Percentiles rank a stretch among this genome's conserved stretches.
These are phyloP conservation scores for Lepidiolamprologus cunningtoni DNA, from an alignment of 2,113 vertebrate genomes.

Conservation along the genomic window DNA sequence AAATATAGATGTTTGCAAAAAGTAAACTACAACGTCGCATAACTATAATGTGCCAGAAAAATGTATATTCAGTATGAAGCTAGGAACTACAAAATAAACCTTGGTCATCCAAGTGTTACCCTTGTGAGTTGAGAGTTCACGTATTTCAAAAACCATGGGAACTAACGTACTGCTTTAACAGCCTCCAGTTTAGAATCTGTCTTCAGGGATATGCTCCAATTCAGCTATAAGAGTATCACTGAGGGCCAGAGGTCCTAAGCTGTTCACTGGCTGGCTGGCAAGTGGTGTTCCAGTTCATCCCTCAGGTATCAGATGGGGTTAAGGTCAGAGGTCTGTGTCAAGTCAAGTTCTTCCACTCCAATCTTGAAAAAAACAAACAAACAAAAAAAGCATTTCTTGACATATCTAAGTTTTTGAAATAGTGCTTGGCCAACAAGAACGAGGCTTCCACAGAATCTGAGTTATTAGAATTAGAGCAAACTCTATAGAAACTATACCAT, in stretches of 20 bases:
- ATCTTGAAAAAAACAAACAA: neutral
- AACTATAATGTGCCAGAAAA: neutral
- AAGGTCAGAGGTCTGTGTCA: neutral
- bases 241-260: neutral
- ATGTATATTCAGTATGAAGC: neutral
- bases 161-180: neutral
- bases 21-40: neutral
- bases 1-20: neutral
- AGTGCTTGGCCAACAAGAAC: neutral
- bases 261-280: neutral
- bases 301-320: neutral
- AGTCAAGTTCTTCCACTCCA: neutral
- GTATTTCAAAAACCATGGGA: neutral
- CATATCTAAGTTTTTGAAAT: neutral
- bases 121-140: neutral
- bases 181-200: neutral
- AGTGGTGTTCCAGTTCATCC: neutral
- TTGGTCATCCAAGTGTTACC: neutral
- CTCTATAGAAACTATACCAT: neutral
- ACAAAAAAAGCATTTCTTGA: neutral
- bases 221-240: neutral
- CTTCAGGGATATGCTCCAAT: neutral
- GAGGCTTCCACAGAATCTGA: neutral
- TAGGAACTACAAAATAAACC: neutral
- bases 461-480: neutral